phyloP scores from a whole-genome alignment of 2,797 vertebrate species.

The Prionace glauca region DNA sequence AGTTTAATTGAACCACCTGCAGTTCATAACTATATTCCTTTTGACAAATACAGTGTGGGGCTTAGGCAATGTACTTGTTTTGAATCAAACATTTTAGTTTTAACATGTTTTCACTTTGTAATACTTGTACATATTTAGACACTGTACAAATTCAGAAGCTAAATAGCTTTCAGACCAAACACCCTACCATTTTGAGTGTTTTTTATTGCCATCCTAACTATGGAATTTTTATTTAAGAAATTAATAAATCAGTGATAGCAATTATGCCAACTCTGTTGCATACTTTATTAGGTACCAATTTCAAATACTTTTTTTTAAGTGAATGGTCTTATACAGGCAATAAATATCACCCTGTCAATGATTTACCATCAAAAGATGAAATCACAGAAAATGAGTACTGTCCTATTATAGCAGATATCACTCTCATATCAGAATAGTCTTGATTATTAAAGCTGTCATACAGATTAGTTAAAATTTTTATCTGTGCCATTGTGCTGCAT shows the following conservation, averaged over 20 bases:
- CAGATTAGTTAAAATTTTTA: neutral
- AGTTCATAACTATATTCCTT: neutral
- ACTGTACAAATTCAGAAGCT: neutral
- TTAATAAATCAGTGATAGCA: neutral
- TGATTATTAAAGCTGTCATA: neutral
- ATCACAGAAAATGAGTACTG: neutral
- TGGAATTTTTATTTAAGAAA: neutral
- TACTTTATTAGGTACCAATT: neutral
- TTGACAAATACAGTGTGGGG: neutral
- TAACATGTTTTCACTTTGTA: neutral
- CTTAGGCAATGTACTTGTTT: neutral
- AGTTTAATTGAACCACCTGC: neutral
- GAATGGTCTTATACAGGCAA: neutral
- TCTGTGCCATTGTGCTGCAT: neutral
- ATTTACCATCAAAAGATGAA: neutral
- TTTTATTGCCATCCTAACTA: neutral
- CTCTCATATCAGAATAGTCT: neutral
- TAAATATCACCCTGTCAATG: neutral
- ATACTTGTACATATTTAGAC: neutral
- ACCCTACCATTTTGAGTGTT: neutral
- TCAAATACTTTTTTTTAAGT: neutral
- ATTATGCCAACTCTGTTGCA: neutral
- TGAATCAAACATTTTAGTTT: neutral
- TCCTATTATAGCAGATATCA: neutral
- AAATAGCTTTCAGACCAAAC: neutral